A percentile compares a stretch with the other conserved stretches of the same genome.
These are phyloP conservation scores for Spodoptera frugiperda DNA, from an alignment of 1,140 invertebrate species.

Conservation along the genomic window DNA sequence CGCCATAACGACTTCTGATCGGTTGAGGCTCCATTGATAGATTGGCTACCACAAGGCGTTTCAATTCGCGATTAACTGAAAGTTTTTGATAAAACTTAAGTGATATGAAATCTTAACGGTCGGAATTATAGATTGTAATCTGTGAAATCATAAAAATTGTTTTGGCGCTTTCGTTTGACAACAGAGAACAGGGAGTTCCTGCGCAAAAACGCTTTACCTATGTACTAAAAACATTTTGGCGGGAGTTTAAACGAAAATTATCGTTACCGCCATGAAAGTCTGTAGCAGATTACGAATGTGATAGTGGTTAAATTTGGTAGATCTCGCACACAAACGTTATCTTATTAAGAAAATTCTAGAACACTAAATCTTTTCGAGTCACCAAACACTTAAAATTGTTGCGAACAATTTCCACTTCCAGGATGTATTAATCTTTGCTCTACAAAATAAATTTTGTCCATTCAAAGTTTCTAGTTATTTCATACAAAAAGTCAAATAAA, in stretches of 20 bases:
- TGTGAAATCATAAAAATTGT: slow-evolving; percentile 38
- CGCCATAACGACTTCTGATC: slow-evolving; percentile 68
- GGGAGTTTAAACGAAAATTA: slow-evolving; percentile 54
- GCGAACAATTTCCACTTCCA: slow-evolving; percentile 21
- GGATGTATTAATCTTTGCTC: slow-evolving; percentile 20
- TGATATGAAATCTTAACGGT: slow-evolving; percentile 77
- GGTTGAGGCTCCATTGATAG: slow-evolving; percentile 76
- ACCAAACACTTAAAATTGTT: not conserved
- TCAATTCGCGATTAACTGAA: slow-evolving; percentile 84
- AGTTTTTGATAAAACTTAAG: slow-evolving; percentile 83
- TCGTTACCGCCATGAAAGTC: slow-evolving; percentile 31
- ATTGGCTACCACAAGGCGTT: slow-evolving; percentile 77
- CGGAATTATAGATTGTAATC: slow-evolving; percentile 57
- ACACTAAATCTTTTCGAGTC: not conserved
- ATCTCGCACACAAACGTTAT: not conserved
- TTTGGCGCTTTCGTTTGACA: slow-evolving; percentile 1
- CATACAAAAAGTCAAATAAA: slow-evolving; percentile 14
- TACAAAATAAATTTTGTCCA: slow-evolving; percentile 14
- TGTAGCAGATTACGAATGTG: slow-evolving; percentile 4
- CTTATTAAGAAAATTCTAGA: not conserved
- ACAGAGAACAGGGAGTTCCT: slow-evolving; percentile 22
- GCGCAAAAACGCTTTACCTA: slow-evolving; percentile 47
- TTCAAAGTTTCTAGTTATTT: slow-evolving; percentile 12
- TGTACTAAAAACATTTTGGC: slow-evolving; percentile 48
- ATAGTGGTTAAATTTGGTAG: not conserved